Conservation (phyloP, 2,888 invertebrate species). For the Incurvaria masculella region DNA sequence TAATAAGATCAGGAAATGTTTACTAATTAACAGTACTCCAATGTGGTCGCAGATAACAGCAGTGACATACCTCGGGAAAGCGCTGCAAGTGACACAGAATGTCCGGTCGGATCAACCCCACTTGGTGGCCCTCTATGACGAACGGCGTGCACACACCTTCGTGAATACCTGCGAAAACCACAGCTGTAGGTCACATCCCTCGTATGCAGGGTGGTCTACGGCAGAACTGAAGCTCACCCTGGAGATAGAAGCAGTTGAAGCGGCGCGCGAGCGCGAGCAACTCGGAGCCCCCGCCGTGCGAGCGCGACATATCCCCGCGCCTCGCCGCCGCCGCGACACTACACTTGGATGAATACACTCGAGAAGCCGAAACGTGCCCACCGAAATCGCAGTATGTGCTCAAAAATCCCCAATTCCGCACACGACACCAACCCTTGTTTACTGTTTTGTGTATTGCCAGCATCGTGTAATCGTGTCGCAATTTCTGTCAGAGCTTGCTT, state of each 20-base stretch:
- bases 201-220: slow-evolving; percentile 7
- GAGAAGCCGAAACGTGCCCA: neutral
- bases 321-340: neutral
- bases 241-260: slow-evolving; percentile 87
- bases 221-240: slow-evolving; percentile 54
- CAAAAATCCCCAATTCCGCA: neutral
- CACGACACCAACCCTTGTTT: neutral
- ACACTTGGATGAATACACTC: neutral
- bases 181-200: slow-evolving; percentile 14
- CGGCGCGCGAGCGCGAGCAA: slow-evolving; percentile 78
- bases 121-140: slow-evolving; percentile 84
- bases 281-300: slow-evolving; percentile 26
- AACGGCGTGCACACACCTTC: slow-evolving; percentile 82
- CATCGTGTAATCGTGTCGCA: too few relatives aligned
- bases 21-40: neutral
- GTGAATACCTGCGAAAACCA: slow-evolving; percentile 59
- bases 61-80: slow-evolving; percentile 70
- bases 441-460: neutral
- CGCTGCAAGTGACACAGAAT: slow-evolving; percentile 75
- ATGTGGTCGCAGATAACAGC: slow-evolving; percentile 10
- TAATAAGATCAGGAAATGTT: too few relatives aligned
- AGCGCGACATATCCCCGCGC: neutral
- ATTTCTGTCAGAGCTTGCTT: too few relatives aligned
- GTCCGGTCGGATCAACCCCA: slow-evolving; percentile 83
- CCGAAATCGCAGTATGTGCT: neutral